A percentile compares a stretch with the other conserved stretches of the same genome.
phyloP scores from a whole-genome alignment of 2,888 invertebrate species.

The Cheilosia impressa region DNA sequence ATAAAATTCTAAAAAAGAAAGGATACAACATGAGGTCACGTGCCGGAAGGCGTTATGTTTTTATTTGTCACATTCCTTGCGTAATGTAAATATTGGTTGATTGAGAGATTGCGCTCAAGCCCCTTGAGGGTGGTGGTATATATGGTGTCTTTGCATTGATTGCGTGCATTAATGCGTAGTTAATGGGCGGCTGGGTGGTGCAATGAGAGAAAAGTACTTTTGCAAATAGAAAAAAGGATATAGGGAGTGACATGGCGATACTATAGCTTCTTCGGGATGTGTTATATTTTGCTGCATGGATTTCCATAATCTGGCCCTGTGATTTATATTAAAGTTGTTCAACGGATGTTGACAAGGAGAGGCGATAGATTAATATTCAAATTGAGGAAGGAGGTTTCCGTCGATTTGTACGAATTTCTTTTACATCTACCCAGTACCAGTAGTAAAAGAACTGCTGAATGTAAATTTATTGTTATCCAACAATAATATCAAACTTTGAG shows the following conservation, averaged over 20 bases:
- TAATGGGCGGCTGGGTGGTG: conserved; percentile 61
- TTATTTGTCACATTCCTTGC: conserved; percentile 74
- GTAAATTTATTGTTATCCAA: too few species aligned
- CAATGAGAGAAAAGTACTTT: conserved; percentile 64
- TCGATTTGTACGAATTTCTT: neutral
- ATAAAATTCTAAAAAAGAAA: conserved; percentile 64
- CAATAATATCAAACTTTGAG: too few species aligned
- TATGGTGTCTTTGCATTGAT: conserved; percentile 57
- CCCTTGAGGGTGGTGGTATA: conserved; percentile 26
- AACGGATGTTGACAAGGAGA: conserved; percentile 21
- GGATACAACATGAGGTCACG: conserved; percentile 68
- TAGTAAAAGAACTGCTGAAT: too few species aligned
- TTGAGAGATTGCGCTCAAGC: conserved; percentile 65
- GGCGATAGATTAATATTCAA: neutral
- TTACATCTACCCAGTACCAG: too few species aligned
- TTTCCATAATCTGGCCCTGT: conserved; percentile 59
- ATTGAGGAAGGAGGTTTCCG: neutral
- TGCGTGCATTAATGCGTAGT: conserved; percentile 72
- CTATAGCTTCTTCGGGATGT: neutral
- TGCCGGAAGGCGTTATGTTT: conserved; percentile 75
- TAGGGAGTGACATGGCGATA: conserved; percentile 2
- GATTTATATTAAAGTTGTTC: conserved; percentile 41
- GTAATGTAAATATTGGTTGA: conserved; percentile 75
- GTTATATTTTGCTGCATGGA: conserved; percentile 21
- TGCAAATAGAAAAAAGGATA: conserved; percentile 46